Conservation (phyloP, 2,888 invertebrate species). For the Drosophila mercatorum region DNA sequence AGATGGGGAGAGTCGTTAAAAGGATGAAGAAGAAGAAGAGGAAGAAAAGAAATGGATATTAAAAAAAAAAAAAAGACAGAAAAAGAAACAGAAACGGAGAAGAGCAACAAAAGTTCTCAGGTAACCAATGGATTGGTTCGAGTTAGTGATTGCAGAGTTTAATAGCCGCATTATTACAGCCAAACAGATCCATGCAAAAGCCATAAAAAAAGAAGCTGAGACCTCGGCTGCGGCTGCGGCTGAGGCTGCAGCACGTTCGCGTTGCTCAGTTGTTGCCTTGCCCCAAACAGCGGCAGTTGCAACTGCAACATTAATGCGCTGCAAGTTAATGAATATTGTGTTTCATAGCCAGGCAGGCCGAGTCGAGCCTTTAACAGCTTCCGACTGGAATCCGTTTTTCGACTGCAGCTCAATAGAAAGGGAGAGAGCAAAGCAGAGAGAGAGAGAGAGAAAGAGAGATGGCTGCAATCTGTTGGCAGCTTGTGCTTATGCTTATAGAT, state of each 20-base stretch:
- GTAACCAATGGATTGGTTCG: slow-evolving; percentile 79
- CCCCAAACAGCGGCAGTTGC: slow-evolving; percentile 32
- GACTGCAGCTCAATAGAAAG: slow-evolving; percentile 43
- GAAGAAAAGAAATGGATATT: slow-evolving; percentile 12
- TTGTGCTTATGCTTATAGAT: slow-evolving; percentile 36
- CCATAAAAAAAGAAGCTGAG: slow-evolving; percentile 54
- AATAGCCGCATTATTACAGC: slow-evolving; percentile 80
- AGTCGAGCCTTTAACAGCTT: slow-evolving; percentile 81
- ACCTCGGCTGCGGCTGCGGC: not conserved
- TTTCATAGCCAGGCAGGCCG: slow-evolving; percentile 76
- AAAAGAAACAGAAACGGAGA: not conserved
- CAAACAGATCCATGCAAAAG: slow-evolving; percentile 69
- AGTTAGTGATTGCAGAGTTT: slow-evolving; percentile 75
- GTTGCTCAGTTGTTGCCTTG: slow-evolving; percentile 8
- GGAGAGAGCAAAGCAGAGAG: not conserved
- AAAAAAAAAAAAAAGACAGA: not conserved
- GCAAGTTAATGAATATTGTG: slow-evolving; percentile 84
- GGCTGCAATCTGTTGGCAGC: slow-evolving; percentile 24
- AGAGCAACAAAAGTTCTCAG: slow-evolving; percentile 44
- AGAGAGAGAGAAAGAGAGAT: not conserved
- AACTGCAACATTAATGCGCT: slow-evolving; percentile 78
- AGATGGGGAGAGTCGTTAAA: slow-evolving; percentile 30
- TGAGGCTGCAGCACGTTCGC: slow-evolving; percentile 32
- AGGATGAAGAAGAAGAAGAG: not conserved
- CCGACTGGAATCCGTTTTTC: slow-evolving; percentile 82